These are phyloP conservation scores for Onychomys leucogaster DNA, from an alignment of 2,797 vertebrate species.

Conservation along the genomic window DNA sequence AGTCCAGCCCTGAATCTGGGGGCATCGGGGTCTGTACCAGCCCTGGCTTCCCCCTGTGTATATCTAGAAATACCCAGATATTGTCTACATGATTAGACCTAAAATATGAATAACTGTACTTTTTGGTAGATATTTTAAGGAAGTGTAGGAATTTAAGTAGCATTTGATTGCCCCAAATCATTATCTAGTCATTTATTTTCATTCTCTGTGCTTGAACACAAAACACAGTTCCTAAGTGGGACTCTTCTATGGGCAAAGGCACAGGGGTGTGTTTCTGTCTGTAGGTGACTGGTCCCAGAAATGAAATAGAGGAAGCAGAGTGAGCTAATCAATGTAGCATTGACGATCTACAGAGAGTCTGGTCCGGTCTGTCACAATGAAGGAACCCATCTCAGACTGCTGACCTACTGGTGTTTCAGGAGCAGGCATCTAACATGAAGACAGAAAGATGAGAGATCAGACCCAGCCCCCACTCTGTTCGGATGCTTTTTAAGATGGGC, in stretches of 20 bases:
- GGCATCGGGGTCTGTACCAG: neutral
- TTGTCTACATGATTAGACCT: neutral
- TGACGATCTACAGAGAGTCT: neutral
- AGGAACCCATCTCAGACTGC: neutral
- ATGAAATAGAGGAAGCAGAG: neutral
- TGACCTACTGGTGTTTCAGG: neutral
- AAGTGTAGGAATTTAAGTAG: slow-evolving; percentile 9
- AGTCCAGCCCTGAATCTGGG: neutral
- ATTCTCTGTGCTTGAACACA: slow-evolving; percentile 8
- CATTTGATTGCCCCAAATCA: neutral
- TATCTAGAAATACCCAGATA: neutral
- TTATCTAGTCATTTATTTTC: neutral
- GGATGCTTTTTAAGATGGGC: neutral
- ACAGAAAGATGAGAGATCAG: neutral
- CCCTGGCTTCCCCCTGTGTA: neutral
- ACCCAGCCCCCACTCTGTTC: neutral
- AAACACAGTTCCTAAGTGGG: neutral
- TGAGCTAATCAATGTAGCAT: no score
- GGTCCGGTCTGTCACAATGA: neutral
- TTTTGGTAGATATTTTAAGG: neutral
- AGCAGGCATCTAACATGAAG: neutral
- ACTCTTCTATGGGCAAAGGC: neutral
- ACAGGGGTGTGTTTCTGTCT: neutral
- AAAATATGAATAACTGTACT: neutral
- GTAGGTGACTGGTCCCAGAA: neutral